Evolutionary conservation across 2,888 invertebrate genomes (phyloP).

Genomic region (Heliconius erato): DNA sequence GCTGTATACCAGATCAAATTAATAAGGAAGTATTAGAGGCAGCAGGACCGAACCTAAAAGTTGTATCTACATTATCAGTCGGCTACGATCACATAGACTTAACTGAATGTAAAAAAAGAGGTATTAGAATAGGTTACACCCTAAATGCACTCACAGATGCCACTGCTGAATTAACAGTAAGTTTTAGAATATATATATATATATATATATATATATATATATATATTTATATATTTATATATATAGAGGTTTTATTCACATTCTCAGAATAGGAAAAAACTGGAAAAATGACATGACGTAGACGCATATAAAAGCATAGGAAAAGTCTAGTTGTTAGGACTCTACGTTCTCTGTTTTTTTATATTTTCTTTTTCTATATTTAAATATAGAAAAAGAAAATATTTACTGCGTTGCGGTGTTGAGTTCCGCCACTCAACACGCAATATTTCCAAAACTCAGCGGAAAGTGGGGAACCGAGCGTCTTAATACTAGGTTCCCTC

Average conservation of each 20-base stretch:
- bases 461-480: too few relatives aligned
- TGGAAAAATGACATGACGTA: neutral
- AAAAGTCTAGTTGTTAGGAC: too few relatives aligned
- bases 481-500: too few relatives aligned
- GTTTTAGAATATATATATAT: slow-evolving; percentile 36
- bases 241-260: neutral
- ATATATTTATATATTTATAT: too few relatives aligned
- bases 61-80: slow-evolving; percentile 95
- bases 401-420: too few relatives aligned
- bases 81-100: slow-evolving; percentile 96
- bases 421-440: too few relatives aligned
- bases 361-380: too few relatives aligned
- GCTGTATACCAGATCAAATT: slow-evolving; percentile 93
- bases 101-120: slow-evolving; percentile 89
- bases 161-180: slow-evolving; percentile 94
- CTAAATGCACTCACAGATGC: slow-evolving; percentile 95
- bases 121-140: slow-evolving; percentile 94
- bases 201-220: too few relatives aligned
- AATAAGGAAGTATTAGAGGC: slow-evolving; percentile 91
- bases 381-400: too few relatives aligned
- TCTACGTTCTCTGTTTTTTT: too few relatives aligned
- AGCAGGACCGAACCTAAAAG: slow-evolving; percentile 91
- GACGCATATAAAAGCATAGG: neutral
- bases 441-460: too few relatives aligned
- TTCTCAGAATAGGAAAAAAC: neutral